Base-by-base conservation (phyloP, 2,888 invertebrate species). In the Diloba caeruleocephala region DNA sequence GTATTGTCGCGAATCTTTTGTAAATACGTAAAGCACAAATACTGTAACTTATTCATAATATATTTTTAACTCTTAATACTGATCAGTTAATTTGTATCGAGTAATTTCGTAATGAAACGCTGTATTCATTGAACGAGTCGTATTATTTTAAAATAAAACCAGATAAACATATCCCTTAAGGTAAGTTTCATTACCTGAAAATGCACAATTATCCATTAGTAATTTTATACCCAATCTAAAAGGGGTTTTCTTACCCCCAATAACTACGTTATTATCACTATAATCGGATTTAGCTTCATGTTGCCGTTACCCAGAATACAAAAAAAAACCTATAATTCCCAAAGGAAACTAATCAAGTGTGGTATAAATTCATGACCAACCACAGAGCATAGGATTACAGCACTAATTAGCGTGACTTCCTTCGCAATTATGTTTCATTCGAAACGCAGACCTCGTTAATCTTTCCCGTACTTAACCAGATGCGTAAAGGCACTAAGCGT, bases 61-160 rank as follows among this genome's bases (percentile, higher is more conserved):
- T 64, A 60, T 66, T 66, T 76, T 72, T 61, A 62, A 38, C 61
- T 67, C 57, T 54, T 56, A 53, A 49, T 56, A 62, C 51, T 42
- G 46, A 45, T 59, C 43, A 51, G 57, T 80, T 84, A 57, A 78
- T 82, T 85, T 87, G 74, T 82, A 84, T 74, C 65, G 50, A 78
- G 78, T 81, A 61, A 75, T 84, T 85, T 84, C 59, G 46, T 78
- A 81, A 84, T 81, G 73, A 84, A 85, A 82, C 67, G 70, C 78
- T 87, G 81, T 84, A 84, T 81, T 80, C 66, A 82, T 79, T 73
- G 45, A 78, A 71, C 33, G 43, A 44, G 50, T 76, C 42, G 78
- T 84, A 69, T 84, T 60, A 79, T 82, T 84, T 80, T 44, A 41
- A 56, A 60, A 45, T 59, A 55, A 54, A 59, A 37, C 41, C 17